Percentiles rank a stretch among this genome's conserved stretches.
Conservation (phyloP, 2,113 vertebrate species). For the Cygnus buccinator region DNA sequence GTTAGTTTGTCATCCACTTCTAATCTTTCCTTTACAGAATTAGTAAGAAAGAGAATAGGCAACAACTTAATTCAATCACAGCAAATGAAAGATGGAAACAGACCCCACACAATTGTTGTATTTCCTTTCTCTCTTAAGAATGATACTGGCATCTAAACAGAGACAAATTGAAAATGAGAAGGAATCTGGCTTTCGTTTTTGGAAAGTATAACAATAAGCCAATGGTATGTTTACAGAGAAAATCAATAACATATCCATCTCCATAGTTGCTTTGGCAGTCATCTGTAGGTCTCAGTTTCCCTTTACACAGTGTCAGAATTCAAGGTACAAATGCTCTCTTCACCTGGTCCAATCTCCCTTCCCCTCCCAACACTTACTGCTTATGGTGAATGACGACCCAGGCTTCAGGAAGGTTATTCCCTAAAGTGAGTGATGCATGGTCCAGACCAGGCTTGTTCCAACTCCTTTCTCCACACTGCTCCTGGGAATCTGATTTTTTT, state of each 20-base stretch:
- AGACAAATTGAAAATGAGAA: constrained; percentile 6
- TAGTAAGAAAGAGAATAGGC: not conserved
- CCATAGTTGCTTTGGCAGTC: not conserved
- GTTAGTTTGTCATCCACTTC: not conserved
- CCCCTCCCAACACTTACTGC: not conserved
- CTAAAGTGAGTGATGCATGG: not conserved
- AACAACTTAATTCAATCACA: constrained; percentile 1
- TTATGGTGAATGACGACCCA: not conserved
- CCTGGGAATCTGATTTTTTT: not conserved
- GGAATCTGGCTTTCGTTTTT: constrained; percentile 39
- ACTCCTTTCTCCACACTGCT: not conserved
- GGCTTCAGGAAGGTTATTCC: not conserved
- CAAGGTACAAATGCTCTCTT: not conserved
- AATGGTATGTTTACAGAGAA: not conserved
- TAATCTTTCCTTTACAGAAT: not conserved
- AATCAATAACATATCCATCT: constrained; percentile 13
- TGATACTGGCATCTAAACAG: constrained; percentile 7
- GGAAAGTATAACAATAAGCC: constrained; percentile 11
- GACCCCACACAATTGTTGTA: not conserved
- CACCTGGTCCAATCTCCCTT: not conserved
- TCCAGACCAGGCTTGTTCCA: not conserved
- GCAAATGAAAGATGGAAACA: constrained; percentile 21
- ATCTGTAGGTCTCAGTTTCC: not conserved
- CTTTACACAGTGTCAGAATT: not conserved
- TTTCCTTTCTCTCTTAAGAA: constrained; percentile 22